phyloP scores from a whole-genome alignment of 2,888 invertebrate genomes.

The Dromius quadrimaculatus region DNA sequence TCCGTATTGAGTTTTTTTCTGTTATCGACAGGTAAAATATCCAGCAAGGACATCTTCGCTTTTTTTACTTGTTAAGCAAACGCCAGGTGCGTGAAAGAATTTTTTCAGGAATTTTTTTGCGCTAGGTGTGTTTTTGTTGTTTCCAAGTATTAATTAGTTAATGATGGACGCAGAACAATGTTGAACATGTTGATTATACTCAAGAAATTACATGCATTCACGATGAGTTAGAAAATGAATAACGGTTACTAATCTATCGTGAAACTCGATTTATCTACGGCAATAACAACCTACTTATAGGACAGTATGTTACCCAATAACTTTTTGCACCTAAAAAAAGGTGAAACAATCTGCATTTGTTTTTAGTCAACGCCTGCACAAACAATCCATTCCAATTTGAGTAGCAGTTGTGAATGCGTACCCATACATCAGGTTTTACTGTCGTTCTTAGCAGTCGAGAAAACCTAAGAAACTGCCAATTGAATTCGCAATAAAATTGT shows the following conservation, averaged over 20 bases:
- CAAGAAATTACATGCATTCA: too few relatives aligned
- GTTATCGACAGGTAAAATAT: too few relatives aligned
- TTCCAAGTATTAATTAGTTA: too few relatives aligned
- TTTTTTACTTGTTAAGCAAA: too few relatives aligned
- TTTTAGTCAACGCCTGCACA: not conserved
- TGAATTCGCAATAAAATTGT: conserved; percentile 65
- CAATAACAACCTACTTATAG: conserved; percentile 32
- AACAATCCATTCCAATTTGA: conserved; percentile 62
- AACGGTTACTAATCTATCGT: too few relatives aligned
- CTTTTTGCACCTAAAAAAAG: conserved; percentile 31
- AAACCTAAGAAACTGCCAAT: conserved; percentile 68
- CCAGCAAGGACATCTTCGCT: too few relatives aligned
- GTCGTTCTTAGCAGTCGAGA: conserved; percentile 66
- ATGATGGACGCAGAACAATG: too few relatives aligned
- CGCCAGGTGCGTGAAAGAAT: too few relatives aligned
- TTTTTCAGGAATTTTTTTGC: too few relatives aligned
- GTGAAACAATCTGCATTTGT: conserved; percentile 22
- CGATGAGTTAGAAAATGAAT: not conserved
- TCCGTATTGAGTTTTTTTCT: too few relatives aligned
- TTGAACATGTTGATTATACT: too few relatives aligned
- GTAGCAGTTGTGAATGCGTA: conserved; percentile 27
- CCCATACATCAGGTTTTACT: conserved; percentile 67
- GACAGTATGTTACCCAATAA: not conserved
- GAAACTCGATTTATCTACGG: conserved; percentile 7
- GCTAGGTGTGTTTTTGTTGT: too few relatives aligned